Conservation (phyloP, 2,797 vertebrate species). For the Pantherophis vulpinus region DNA sequence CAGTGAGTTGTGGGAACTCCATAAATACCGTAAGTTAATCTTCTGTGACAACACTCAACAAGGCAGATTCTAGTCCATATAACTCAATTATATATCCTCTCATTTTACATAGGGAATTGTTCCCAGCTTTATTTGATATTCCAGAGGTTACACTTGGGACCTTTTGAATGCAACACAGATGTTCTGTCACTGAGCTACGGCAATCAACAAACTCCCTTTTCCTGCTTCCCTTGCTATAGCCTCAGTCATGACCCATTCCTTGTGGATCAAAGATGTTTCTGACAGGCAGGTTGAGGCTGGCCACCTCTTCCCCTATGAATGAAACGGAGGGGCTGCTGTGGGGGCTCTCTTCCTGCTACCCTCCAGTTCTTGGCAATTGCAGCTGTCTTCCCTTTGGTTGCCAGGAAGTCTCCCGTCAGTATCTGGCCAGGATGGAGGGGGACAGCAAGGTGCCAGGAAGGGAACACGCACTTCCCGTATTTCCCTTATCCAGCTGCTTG, state of each 20-base stretch:
- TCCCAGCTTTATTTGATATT: background rate
- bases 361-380: slow-evolving; percentile 2
- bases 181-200: background rate
- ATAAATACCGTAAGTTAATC: background rate
- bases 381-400: slow-evolving; percentile 6
- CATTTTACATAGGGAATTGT: background rate
- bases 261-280: background rate
- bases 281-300: background rate
- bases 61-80: background rate
- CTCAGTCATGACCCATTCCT: background rate
- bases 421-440: slow-evolving; percentile 40
- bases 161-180: background rate
- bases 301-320: background rate
- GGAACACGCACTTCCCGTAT: slow-evolving; percentile 30
- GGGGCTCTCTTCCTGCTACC: background rate
- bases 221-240: background rate
- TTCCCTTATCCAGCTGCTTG: slow-evolving; percentile 18
- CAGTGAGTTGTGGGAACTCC: background rate
- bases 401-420: slow-evolving; percentile 32
- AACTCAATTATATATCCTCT: background rate
- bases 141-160: background rate
- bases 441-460: slow-evolving; percentile 54
- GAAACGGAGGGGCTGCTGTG: background rate
- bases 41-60: background rate
- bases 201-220: background rate